Conservation (phyloP, 2,797 vertebrate species). For the Macropus fuliginosus region DNA sequence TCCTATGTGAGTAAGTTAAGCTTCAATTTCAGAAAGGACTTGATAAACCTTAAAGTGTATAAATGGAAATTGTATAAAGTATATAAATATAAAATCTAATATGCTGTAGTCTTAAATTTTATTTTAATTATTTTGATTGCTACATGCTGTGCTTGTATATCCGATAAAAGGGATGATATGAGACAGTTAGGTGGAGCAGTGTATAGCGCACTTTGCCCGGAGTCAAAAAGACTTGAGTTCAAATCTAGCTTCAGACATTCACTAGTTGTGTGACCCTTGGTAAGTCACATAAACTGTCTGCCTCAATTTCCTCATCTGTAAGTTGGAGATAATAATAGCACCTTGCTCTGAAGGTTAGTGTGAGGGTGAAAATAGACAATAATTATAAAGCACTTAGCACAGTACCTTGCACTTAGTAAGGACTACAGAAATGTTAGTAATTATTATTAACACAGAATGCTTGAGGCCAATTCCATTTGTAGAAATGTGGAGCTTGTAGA, state of each 20-base stretch:
- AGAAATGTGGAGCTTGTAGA: background rate
- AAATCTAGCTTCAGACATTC: background rate
- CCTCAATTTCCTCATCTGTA: background rate
- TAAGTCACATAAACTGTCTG: background rate
- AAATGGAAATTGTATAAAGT: background rate
- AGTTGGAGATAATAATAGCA: background rate
- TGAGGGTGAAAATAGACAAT: background rate
- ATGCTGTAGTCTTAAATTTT: background rate
- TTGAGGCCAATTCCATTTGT: background rate
- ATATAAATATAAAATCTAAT: background rate
- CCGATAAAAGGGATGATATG: background rate
- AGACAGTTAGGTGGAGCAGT: background rate
- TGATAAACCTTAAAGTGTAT: background rate
- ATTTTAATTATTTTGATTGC: background rate
- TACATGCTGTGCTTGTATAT: background rate
- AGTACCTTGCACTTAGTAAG: background rate
- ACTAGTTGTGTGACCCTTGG: background rate
- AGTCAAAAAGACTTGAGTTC: background rate
- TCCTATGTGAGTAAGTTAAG: background rate
- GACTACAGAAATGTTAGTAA: background rate
- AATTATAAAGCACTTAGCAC: background rate
- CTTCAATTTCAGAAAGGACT: background rate
- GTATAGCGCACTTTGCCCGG: background rate
- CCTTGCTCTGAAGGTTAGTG: background rate
- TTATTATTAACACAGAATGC: background rate